Evolutionary conservation across 2,888 invertebrate genomes (phyloP), one percentile per base, ranked within the genome.

Genomic region (Eilema griseolum): DNA sequence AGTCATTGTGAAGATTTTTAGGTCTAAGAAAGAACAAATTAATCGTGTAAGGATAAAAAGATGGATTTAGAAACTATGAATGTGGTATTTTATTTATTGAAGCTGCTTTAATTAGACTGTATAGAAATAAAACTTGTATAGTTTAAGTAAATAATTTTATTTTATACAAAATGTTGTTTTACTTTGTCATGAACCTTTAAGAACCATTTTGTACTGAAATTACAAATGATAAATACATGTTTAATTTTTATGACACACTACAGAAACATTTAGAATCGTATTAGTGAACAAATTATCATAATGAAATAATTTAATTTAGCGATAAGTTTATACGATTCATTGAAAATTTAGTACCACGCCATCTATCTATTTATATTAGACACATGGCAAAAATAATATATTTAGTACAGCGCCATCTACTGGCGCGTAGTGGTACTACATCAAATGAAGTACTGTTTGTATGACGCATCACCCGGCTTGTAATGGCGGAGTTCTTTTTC

Each of bases 41-140:
- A n/a, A 33, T 24, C 57, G 24, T 59, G 24, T 61, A 61, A 33
- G 26, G 28, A 28, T 33, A n/a, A n/a, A 28, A 33, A 61, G 20
- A n/a, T 61, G 28, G 28, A 61, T 33, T 26, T 26, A 5, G 4
- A 72, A 74, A 65, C 70, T 75, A 72, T 41, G 46, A 75, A 73
- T 61, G 70, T 78, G 66, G 83, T 92, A 93, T 92, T 92, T 92
- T 92, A 93, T 92, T 92, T 92, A 92, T 92, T 88, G 78, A 88
- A 89, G 85, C 76, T 87, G 92, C 92, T 93, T 93, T 93, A 93
- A 93, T 88, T 90, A 90, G 88, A 79, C 77, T 79, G 78, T 83
- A 71, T 82, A 76, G 73, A 66, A 69, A 66, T 77, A 74, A 83
- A 78, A 70, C 77, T 73, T 77, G 76, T 75, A 72, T 71, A 69